A percentile compares a stretch with the other conserved stretches of the same genome.
phyloP scores from a whole-genome alignment of 2,797 vertebrate species.

The Lophius americanus region DNA sequence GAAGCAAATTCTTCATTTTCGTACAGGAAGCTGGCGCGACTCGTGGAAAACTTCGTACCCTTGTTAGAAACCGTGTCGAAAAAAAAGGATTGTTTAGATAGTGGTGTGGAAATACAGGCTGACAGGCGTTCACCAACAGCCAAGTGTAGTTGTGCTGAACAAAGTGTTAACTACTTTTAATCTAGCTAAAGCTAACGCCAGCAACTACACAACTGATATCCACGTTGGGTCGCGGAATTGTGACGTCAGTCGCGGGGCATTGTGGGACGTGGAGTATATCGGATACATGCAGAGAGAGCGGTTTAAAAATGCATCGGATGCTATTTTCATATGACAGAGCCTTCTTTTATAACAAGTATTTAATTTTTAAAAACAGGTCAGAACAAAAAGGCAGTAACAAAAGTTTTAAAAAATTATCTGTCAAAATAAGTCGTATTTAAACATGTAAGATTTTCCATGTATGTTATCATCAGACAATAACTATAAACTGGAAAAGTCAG shows the following conservation, averaged over 20 bases:
- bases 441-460: too few relatives aligned
- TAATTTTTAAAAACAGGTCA: too few relatives aligned
- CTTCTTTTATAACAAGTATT: too few relatives aligned
- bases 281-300: not conserved
- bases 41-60: not conserved
- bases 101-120: rapidly evolving
- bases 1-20: slow-evolving; percentile 8
- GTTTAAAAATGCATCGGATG: too few relatives aligned
- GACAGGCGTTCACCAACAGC: rapidly evolving
- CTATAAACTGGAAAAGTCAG: too few relatives aligned
- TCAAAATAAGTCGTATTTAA: too few relatives aligned
- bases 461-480: too few relatives aligned
- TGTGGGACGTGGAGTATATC: slow-evolving; percentile 61
- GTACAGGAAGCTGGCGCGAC: not conserved
- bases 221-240: slow-evolving; percentile 48
- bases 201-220: not conserved
- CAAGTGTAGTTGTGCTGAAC: rapidly evolving
- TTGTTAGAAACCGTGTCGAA: not conserved
- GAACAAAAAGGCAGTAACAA: too few relatives aligned
- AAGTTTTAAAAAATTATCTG: too few relatives aligned
- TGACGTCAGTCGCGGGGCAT: slow-evolving; percentile 47
- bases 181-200: not conserved
- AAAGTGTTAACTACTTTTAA: not conserved
- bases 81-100: not conserved
- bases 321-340: too few relatives aligned